phyloP scores from a whole-genome alignment of 2,797 vertebrate species.

The Prionace glauca region DNA sequence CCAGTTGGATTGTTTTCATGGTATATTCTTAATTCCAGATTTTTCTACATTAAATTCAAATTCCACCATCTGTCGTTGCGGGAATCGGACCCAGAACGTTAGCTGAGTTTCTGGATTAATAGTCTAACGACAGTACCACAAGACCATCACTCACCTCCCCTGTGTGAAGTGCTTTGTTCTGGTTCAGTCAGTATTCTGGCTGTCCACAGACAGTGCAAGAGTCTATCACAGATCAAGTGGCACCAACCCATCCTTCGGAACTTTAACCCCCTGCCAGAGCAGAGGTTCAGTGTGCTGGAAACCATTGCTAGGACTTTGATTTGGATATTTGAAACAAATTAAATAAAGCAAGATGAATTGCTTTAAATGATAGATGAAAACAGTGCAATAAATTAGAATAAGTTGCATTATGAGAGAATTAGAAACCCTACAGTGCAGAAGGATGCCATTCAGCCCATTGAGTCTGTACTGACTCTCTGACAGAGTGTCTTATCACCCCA shows the following conservation, averaged over 20 bases:
- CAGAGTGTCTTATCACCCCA: too few species aligned
- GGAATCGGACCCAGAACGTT: too few species aligned
- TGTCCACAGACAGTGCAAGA: neutral
- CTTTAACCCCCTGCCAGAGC: neutral
- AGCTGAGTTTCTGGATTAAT: too few species aligned
- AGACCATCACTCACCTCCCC: too few species aligned
- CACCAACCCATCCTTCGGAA: neutral
- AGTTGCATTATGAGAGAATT: neutral
- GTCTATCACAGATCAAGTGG: neutral
- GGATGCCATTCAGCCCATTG: too few species aligned
- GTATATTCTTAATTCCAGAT: too few species aligned
- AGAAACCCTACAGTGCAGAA: too few species aligned
- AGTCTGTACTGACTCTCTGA: too few species aligned
- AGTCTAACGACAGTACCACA: too few species aligned
- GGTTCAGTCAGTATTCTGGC: neutral
- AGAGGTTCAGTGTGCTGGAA: neutral
- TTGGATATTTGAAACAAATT: neutral
- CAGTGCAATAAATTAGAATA: neutral
- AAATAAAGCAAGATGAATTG: neutral
- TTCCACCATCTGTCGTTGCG: too few species aligned
- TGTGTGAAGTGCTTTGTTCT: neutral
- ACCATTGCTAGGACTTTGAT: neutral
- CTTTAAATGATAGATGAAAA: neutral
- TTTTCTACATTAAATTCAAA: too few species aligned
- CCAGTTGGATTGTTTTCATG: too few species aligned